These are phyloP conservation scores for Dioctria linearis DNA, from an alignment of 2,888 invertebrate species.

Conservation along the genomic window DNA sequence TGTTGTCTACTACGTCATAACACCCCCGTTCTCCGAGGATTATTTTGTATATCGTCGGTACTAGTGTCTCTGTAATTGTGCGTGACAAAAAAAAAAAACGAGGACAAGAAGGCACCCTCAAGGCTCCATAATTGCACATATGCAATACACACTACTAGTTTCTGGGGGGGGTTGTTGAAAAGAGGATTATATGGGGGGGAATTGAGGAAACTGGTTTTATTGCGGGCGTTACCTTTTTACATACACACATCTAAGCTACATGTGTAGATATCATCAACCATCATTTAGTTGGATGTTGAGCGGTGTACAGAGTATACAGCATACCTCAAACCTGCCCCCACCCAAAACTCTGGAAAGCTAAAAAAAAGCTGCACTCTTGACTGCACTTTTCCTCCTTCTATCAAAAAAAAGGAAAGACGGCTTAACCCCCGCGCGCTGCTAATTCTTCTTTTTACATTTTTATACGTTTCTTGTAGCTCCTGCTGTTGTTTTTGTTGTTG, in stretches of 20 bases:
- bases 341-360: neutral
- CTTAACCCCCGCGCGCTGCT: neutral
- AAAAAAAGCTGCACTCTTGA: neutral
- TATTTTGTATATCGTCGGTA: conserved; percentile 5
- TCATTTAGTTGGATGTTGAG: neutral
- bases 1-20: neutral
- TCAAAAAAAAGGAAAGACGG: neutral
- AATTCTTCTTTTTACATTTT: neutral
- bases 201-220: neutral
- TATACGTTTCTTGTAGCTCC: neutral
- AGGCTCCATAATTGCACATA: conserved; percentile 1
- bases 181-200: neutral
- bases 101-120: conserved; percentile 6
- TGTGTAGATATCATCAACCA: neutral
- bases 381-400: conserved; percentile 3
- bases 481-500: neutral
- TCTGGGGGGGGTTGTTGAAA: neutral
- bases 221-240: conserved; percentile 6
- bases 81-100: conserved; percentile 4
- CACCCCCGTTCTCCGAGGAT: neutral
- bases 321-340: neutral
- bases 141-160: conserved; percentile 1
- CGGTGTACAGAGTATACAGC: neutral
- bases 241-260: neutral
- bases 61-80: conserved; percentile 4